Evolutionary conservation across 2,888 invertebrate species (phyloP).

Genomic region (Drosophila mulleri): DNA sequence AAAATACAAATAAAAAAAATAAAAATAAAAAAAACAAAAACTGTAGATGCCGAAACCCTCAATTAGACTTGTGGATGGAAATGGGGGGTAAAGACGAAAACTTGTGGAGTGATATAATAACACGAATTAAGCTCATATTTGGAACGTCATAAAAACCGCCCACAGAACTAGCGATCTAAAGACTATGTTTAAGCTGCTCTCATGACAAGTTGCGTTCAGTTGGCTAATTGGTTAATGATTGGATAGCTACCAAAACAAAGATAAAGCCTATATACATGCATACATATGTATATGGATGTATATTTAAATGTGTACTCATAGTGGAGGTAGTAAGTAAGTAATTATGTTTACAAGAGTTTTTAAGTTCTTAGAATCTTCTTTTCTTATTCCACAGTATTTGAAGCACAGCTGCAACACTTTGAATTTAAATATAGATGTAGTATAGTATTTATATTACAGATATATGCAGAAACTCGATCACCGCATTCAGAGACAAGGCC

Average conservation of each 20-base stretch:
- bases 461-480: slow-evolving; percentile 31
- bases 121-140: slow-evolving; percentile 62
- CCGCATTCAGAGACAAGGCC: slow-evolving; percentile 38
- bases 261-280: background rate
- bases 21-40: slow-evolving; percentile 17
- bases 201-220: slow-evolving; percentile 34
- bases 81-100: background rate
- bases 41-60: slow-evolving; percentile 13
- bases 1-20: background rate
- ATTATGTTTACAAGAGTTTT: no score
- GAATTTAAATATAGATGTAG: no score
- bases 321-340: no score
- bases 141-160: slow-evolving; percentile 59
- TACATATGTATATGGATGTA: no score
- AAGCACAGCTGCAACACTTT: no score
- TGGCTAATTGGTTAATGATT: slow-evolving; percentile 42
- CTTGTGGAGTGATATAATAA: slow-evolving; percentile 54
- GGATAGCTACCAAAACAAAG: slow-evolving; percentile 6
- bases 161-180: slow-evolving; percentile 33
- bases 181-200: slow-evolving; percentile 35
- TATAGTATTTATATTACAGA: no score
- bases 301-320: no score
- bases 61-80: slow-evolving; percentile 52
- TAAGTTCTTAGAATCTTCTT: no score
- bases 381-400: no score